Conservation (phyloP, 2,888 invertebrate genomes). For the Polydrusus tereticollis region DNA sequence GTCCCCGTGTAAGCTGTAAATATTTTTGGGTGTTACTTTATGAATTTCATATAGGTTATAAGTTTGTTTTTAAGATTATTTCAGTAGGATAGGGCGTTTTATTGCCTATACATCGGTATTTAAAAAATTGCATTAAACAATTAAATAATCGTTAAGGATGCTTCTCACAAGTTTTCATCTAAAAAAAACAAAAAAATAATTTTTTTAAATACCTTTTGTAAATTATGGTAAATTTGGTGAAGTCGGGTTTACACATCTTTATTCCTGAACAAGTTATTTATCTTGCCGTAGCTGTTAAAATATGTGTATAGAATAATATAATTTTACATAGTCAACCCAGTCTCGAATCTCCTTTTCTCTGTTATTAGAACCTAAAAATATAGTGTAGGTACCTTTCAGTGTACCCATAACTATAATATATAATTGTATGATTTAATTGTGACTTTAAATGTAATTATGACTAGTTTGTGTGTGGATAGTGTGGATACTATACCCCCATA, state of each 20-base stretch:
- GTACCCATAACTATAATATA: too few relatives aligned
- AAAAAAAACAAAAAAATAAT: too few relatives aligned
- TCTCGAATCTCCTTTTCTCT: slow-evolving; percentile 11
- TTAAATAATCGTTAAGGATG: too few relatives aligned
- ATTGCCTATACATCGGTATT: slow-evolving; percentile 1
- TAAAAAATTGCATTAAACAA: slow-evolving; percentile 8
- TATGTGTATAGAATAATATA: slow-evolving; percentile 23
- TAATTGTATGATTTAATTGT: too few relatives aligned
- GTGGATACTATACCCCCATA: too few relatives aligned
- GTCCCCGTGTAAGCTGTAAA: slow-evolving; percentile 36
- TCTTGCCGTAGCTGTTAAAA: slow-evolving; percentile 35
- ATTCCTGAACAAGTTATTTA: slow-evolving; percentile 14
- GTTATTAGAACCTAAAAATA: too few relatives aligned
- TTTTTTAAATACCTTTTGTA: not conserved
- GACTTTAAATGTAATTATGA: too few relatives aligned
- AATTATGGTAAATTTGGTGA: slow-evolving; percentile 23
- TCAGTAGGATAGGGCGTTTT: slow-evolving; percentile 20
- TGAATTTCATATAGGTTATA: not conserved
- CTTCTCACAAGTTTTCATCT: too few relatives aligned
- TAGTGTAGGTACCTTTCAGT: too few relatives aligned
- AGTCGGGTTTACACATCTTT: slow-evolving; percentile 25
- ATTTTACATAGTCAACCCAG: slow-evolving; percentile 20
- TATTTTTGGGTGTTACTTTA: slow-evolving; percentile 30
- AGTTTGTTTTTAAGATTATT: not conserved
- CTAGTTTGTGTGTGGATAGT: too few relatives aligned